Evolutionary conservation across 1,140 invertebrate genomes (phyloP).

Genomic region (Euura lappo): DNA sequence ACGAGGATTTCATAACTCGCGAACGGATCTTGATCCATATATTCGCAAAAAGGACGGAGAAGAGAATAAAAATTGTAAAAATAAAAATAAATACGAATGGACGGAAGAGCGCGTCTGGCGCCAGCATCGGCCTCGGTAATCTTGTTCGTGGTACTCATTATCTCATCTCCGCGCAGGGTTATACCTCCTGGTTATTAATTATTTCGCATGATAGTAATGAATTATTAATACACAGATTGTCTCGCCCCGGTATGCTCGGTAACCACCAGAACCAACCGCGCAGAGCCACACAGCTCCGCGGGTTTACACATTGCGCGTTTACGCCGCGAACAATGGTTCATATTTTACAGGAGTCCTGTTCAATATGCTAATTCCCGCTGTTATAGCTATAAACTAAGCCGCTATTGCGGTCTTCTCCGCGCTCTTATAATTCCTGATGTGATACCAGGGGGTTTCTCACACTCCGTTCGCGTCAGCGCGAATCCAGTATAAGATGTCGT

Average conservation of each 20-base stretch:
- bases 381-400: background rate
- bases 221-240: slow-evolving; percentile 5
- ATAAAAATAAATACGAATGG: background rate
- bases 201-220: slow-evolving; percentile 5
- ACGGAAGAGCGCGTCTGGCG: background rate
- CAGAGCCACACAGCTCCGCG: background rate
- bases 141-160: background rate
- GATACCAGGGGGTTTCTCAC: too few species aligned
- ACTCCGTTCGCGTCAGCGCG: too few species aligned
- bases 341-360: slow-evolving; percentile 5
- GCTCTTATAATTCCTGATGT: too few species aligned
- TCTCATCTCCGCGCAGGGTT: background rate
- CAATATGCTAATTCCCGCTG: background rate
- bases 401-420: too few species aligned
- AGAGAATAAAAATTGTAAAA: too few species aligned
- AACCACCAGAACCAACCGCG: background rate
- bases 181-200: background rate
- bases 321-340: background rate
- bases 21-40: too few species aligned
- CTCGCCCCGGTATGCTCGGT: background rate
- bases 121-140: background rate
- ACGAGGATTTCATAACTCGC: too few species aligned
- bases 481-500: too few species aligned
- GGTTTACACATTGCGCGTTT: background rate
- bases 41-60: too few species aligned